Conservation (phyloP, 2,888 invertebrate genomes). For the Andrena trimmerana region DNA sequence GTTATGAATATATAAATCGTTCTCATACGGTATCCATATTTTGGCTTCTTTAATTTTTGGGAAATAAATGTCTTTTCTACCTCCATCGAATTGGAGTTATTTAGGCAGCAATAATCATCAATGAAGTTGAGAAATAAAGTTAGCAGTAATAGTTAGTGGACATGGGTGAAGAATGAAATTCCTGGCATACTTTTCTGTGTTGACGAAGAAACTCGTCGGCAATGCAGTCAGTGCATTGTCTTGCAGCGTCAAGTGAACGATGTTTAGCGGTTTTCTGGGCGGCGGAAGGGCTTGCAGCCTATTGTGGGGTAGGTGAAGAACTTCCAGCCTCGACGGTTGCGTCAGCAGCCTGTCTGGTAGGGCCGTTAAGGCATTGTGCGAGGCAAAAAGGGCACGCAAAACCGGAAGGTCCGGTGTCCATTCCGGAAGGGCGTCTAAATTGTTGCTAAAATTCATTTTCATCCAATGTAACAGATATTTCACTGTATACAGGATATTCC, state of each 20-base stretch:
- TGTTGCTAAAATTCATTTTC: constrained; percentile 86
- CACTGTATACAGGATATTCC: too few species aligned
- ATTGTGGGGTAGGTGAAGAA: constrained; percentile 92
- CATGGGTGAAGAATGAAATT: constrained; percentile 61
- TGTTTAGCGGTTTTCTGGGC: constrained; percentile 90
- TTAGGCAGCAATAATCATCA: not conserved
- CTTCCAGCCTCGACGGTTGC: constrained; percentile 90
- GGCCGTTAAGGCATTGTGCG: constrained; percentile 90
- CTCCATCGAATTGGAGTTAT: too few species aligned
- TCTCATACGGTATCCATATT: too few species aligned
- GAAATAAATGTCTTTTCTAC: too few species aligned
- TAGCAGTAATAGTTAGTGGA: not conserved
- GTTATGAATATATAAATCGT: too few species aligned
- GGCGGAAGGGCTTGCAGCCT: constrained; percentile 91
- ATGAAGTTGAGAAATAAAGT: not conserved
- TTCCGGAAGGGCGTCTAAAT: constrained; percentile 90
- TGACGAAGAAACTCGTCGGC: constrained; percentile 91
- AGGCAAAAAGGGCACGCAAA: constrained; percentile 90
- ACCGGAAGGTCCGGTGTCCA: constrained; percentile 92
- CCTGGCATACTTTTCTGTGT: constrained; percentile 86
- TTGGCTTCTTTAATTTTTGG: too few species aligned
- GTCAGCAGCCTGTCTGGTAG: constrained; percentile 92
- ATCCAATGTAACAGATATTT: not conserved
- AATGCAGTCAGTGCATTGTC: constrained; percentile 91
- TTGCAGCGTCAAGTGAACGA: constrained; percentile 89